Evolutionary conservation across 2,113 vertebrate genomes (phyloP).

Genomic region (Gorsachius goisagi): DNA sequence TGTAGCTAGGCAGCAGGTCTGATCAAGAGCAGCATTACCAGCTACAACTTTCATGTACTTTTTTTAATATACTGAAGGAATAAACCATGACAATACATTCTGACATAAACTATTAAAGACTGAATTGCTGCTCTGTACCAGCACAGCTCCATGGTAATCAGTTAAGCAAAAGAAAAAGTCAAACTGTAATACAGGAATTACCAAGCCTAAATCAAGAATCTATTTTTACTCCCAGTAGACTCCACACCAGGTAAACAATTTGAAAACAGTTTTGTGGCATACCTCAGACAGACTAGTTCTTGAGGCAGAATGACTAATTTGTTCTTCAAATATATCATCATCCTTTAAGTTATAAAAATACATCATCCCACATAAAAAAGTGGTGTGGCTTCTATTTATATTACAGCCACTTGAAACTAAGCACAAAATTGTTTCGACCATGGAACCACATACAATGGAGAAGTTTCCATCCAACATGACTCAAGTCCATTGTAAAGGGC

Average conservation of each 20-base stretch:
- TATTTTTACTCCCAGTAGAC: slow-evolving; percentile 47
- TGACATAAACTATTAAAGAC: neutral
- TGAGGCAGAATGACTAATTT: slow-evolving; percentile 63
- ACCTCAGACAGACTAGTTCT: slow-evolving; percentile 57
- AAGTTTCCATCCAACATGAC: slow-evolving; percentile 44
- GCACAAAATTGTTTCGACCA: slow-evolving; percentile 46
- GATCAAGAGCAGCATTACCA: neutral
- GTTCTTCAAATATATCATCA: slow-evolving; percentile 61
- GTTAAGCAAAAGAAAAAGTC: neutral
- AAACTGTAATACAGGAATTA: neutral
- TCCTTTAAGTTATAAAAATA: slow-evolving; percentile 52
- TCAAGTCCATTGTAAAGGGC: slow-evolving; percentile 41
- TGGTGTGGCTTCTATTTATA: slow-evolving; percentile 57
- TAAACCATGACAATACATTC: neutral
- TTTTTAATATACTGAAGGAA: neutral
- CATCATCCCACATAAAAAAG: slow-evolving; percentile 42
- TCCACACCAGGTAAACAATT: slow-evolving; percentile 59
- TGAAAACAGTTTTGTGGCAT: slow-evolving; percentile 56
- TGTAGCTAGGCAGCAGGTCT: neutral
- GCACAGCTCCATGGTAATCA: neutral
- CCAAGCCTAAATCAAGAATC: slow-evolving; percentile 7
- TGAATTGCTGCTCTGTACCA: neutral
- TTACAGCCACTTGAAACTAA: slow-evolving; percentile 40
- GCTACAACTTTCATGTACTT: neutral
- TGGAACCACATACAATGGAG: slow-evolving; percentile 47